phyloP scores from a whole-genome alignment of 2,888 invertebrate species.

The Hofmannophila pseudospretella region DNA sequence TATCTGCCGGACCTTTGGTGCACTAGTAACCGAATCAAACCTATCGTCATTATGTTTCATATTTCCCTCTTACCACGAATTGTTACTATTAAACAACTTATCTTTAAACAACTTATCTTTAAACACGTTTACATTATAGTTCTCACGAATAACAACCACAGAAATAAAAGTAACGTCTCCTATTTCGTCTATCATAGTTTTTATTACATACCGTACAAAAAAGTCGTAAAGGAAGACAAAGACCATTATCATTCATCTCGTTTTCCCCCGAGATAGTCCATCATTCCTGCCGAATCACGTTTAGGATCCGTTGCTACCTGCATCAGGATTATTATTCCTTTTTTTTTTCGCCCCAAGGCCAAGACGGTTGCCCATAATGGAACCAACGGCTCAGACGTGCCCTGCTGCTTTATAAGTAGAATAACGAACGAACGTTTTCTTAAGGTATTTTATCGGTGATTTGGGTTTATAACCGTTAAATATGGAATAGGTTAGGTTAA shows the following conservation, averaged over 20 bases:
- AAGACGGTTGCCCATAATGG: constrained; percentile 23
- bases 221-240: constrained; percentile 7
- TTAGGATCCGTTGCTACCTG: constrained; percentile 40
- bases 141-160: neutral
- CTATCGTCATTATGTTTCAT: no score
- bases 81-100: no score
- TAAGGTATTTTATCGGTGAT: constrained; percentile 7
- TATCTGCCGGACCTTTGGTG: no score
- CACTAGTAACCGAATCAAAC: no score
- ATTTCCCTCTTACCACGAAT: no score
- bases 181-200: neutral
- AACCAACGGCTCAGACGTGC: constrained; percentile 21
- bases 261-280: neutral
- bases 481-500: neutral
- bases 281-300: constrained; percentile 34
- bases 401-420: constrained; percentile 17
- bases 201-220: neutral
- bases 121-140: no score
- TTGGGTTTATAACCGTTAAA: constrained; percentile 9
- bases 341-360: constrained; percentile 39
- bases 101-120: no score
- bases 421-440: constrained; percentile 24
- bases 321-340: constrained; percentile 17
- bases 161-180: neutral
- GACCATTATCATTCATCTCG: constrained; percentile 5